Evolutionary conservation across 2,113 vertebrate genomes (phyloP), one percentile per base, ranked within the genome.

Genomic region (Symphodus melops): DNA sequence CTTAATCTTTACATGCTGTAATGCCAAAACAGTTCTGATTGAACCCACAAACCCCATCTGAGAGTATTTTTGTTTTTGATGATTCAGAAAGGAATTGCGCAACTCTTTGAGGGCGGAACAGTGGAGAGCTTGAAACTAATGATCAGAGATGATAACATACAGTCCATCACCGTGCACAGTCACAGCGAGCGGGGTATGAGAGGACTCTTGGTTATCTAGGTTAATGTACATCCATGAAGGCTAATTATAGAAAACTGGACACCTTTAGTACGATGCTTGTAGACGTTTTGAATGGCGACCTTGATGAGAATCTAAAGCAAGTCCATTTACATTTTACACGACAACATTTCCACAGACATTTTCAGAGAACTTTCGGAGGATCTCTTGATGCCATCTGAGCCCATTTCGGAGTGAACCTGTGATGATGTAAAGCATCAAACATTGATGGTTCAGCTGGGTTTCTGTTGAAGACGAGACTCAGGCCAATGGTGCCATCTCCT

Each of bases 371-470:
- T 67, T 33, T 28, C 11, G 60, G 14, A 58, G 60, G 39, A 66
- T 54, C 46, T 59, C 23, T 37, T 13, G 3, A 21, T 20, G 59
- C 66, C 72, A 67, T 76, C 25, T 41, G 74, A 80, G 77, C 75
- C 73, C 76, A 51, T 52, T 70, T 57, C 83, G 55, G 72, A 51
- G 48, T 72, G 58, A 85, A 83, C 81, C 60, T 83, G 75, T 57
- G 73, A 66, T 55, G 62, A 78, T 81, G 61, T 78, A 62, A 72
- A 79, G 25, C 69, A 79, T 85, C 68, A 86, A 83, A 86, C 79
- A 75, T 60, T 77, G 72, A 79, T 68, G 85, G 80, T 60, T 74
- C 75, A 58, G 80, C 82, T 75, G 86, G 72, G 77, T 21, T 72
- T 33, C 77, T 70, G 73, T 9, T 53, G 77, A 75, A 73, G 65